Conservation (phyloP, 1,140 invertebrate species). For the Drosophila pectinifera region DNA sequence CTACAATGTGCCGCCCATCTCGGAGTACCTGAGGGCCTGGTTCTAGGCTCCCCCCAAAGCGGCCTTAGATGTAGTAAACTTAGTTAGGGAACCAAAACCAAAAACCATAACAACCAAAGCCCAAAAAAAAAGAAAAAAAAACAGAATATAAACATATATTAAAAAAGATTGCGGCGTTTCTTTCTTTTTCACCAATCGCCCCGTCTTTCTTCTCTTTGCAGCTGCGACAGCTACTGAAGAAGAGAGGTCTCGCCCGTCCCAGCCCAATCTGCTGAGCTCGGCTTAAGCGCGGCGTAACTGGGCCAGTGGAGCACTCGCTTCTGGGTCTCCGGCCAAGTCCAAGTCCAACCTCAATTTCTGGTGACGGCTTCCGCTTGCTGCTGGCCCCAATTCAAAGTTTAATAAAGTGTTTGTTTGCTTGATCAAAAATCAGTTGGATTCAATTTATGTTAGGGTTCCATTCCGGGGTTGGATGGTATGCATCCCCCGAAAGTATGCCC, state of each 20-base stretch:
- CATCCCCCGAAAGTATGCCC: constrained; percentile 18
- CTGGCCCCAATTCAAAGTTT: constrained; percentile 19
- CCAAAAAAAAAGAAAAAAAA: constrained; percentile 19
- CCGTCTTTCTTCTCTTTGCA: constrained; percentile 70
- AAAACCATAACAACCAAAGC: constrained; percentile 16
- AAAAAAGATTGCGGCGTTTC: constrained; percentile 56
- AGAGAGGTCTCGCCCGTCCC: constrained; percentile 22
- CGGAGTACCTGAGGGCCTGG: constrained; percentile 68
- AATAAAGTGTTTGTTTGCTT: constrained; percentile 39
- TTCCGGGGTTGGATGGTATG: not conserved
- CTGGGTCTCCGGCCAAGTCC: constrained; percentile 20
- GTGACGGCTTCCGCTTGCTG: constrained; percentile 11
- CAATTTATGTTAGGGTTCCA: no score
- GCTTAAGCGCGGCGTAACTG: constrained; percentile 43
- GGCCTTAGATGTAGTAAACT: constrained; percentile 12
- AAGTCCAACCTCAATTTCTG: constrained; percentile 25
- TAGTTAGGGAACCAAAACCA: constrained; percentile 23
- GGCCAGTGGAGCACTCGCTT: constrained; percentile 55
- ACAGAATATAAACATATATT: constrained; percentile 55
- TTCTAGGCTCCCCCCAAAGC: constrained; percentile 18
- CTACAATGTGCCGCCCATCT: constrained; percentile 66
- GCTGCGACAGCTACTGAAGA: constrained; percentile 54
- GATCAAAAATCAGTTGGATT: constrained; percentile 3
- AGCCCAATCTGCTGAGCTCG: constrained; percentile 60
- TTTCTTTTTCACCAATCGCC: constrained; percentile 41